These are phyloP conservation scores for Arothron firmamentum DNA, from an alignment of 2,113 vertebrate genomes.

Conservation along the genomic window DNA sequence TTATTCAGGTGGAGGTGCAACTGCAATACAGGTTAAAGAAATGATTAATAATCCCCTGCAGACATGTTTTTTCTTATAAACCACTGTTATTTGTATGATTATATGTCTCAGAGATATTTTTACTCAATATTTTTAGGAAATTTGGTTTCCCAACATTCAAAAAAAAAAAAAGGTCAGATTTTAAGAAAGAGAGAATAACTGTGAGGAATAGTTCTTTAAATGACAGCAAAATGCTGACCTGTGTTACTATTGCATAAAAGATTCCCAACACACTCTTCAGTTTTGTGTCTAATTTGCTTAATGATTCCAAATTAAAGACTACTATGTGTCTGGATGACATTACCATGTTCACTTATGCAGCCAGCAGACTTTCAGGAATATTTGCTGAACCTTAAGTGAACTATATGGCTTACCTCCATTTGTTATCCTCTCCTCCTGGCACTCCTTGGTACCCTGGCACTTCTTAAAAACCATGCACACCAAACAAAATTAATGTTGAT, in stretches of 20 bases:
- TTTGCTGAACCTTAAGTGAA: conserved; percentile 42
- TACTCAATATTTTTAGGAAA: no score
- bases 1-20: no score
- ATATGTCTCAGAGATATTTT: no score
- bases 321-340: conserved; percentile 43
- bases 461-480: conserved; percentile 2
- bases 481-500: conserved; percentile 54
- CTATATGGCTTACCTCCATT: conserved; percentile 6
- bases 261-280: conserved; percentile 33
- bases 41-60: no score
- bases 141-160: no score
- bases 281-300: conserved; percentile 51
- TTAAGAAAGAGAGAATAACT: no score
- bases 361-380: conserved; percentile 36
- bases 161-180: no score
- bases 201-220: background rate
- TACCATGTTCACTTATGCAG: conserved; percentile 51
- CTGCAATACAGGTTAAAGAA: no score
- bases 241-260: conserved; percentile 33
- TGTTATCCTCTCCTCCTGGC: background rate
- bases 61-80: no score
- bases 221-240: conserved; percentile 5
- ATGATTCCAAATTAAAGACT: conserved; percentile 46
- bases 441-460: background rate
- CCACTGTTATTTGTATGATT: no score